Percentiles rank a stretch among this genome's conserved stretches.
phyloP scores from a whole-genome alignment of 1,140 invertebrate genomes.

The Apocrypta bakeri region DNA sequence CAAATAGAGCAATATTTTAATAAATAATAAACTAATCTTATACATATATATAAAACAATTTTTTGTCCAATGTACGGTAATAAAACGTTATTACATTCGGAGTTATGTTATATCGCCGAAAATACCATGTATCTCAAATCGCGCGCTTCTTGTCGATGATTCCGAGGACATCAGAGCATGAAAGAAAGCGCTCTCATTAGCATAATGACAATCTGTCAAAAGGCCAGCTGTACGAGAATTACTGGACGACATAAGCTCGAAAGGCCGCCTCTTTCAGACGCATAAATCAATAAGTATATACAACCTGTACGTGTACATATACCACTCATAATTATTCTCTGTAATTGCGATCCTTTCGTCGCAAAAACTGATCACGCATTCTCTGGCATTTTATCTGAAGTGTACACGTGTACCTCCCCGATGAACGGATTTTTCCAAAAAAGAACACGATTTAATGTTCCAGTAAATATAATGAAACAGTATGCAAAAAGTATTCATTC shows the following conservation, averaged over 20 bases:
- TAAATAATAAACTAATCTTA: no score
- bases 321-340: neutral
- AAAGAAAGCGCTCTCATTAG: slow-evolving; percentile 39
- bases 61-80: no score
- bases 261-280: neutral
- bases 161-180: neutral
- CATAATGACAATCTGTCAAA: slow-evolving; percentile 52
- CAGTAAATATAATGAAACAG: no score
- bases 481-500: no score
- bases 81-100: no score
- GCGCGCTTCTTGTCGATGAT: neutral
- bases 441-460: no score
- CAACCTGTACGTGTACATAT: neutral
- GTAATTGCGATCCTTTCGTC: slow-evolving; percentile 1
- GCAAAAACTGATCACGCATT: neutral
- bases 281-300: slow-evolving; percentile 14
- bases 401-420: no score
- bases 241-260: neutral
- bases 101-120: no score
- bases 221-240: neutral
- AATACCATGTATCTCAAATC: neutral
- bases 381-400: neutral
- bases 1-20: no score
- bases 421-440: no score
- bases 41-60: no score